Conservation (phyloP, 64 coral and sea anemone genomes). For the Montipora cactus region DNA sequence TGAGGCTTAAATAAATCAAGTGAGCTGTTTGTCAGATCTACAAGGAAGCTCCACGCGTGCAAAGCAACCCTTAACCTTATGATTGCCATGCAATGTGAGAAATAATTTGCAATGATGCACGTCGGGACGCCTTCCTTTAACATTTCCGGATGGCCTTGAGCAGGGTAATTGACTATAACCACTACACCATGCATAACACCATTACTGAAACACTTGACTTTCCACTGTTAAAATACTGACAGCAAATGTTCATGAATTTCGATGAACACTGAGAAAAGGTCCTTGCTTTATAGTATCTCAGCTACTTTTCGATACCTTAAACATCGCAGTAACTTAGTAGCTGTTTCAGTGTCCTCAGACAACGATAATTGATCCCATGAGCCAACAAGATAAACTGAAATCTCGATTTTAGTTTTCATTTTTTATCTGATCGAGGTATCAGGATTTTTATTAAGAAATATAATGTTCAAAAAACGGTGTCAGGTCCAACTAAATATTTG, state of each 20-base stretch:
- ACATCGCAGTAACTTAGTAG: not conserved
- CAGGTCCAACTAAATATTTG: no score
- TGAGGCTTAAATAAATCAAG: not conserved
- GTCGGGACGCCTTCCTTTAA: not conserved
- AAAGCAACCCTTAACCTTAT: not conserved
- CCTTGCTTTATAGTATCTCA: no score
- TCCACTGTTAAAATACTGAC: not conserved
- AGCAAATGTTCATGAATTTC: not conserved
- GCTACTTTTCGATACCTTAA: no score
- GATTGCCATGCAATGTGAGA: not conserved
- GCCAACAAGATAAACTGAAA: no score
- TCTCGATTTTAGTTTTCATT: not conserved
- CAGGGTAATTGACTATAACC: slow-evolving; percentile 1
- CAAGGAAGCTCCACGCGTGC: not conserved
- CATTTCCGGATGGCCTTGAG: slow-evolving; percentile 3
- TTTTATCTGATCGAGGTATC: not conserved
- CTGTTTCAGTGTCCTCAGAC: not conserved
- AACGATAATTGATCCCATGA: not conserved
- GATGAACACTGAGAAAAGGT: no score
- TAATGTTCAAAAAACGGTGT: no score
- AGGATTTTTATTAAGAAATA: not conserved
- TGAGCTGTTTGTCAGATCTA: not conserved
- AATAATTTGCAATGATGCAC: not conserved
- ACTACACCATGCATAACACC: not conserved
- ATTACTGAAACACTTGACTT: not conserved